Evolutionary conservation across 2,113 vertebrate species (phyloP).

Genomic region (Cyanocitta stelleri): DNA sequence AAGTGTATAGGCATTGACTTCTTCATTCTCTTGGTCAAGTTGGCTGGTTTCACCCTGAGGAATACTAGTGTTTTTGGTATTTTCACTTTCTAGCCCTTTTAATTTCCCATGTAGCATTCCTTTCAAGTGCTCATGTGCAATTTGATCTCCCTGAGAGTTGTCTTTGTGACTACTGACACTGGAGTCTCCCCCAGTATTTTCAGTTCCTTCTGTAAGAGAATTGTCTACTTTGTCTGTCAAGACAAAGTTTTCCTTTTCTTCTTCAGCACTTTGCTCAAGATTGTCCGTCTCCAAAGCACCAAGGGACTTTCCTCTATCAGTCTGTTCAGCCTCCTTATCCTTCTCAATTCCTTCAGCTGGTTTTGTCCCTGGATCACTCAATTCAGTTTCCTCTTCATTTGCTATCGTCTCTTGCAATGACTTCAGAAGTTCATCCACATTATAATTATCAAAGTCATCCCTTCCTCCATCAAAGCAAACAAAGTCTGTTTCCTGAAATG

Average conservation of each 20-base stretch:
- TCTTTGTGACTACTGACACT: conserved; percentile 11
- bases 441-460: conserved; percentile 87
- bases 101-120: conserved; percentile 58
- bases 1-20: conserved; percentile 54
- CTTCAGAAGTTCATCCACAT: conserved; percentile 80
- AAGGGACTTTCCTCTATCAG: not conserved
- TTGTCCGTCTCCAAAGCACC: not conserved
- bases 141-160: conserved; percentile 54
- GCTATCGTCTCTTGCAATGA: conserved; percentile 19
- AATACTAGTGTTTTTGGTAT: conserved; percentile 69
- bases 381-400: not conserved
- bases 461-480: conserved; percentile 89
- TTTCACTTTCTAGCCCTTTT: conserved; percentile 67
- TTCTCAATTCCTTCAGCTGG: not conserved
- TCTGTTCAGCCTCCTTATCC: not conserved
- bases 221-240: not conserved
- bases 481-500: conserved; percentile 91
- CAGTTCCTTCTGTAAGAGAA: not conserved
- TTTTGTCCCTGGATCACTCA: not conserved
- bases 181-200: not conserved
- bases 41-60: conserved; percentile 52
- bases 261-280: not conserved
- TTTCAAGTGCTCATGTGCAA: conserved; percentile 46
- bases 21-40: conserved; percentile 47
- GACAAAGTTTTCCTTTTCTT: not conserved